phyloP scores from a whole-genome alignment of 2,113 vertebrate species.

The Campylomormyrus tamandua region DNA sequence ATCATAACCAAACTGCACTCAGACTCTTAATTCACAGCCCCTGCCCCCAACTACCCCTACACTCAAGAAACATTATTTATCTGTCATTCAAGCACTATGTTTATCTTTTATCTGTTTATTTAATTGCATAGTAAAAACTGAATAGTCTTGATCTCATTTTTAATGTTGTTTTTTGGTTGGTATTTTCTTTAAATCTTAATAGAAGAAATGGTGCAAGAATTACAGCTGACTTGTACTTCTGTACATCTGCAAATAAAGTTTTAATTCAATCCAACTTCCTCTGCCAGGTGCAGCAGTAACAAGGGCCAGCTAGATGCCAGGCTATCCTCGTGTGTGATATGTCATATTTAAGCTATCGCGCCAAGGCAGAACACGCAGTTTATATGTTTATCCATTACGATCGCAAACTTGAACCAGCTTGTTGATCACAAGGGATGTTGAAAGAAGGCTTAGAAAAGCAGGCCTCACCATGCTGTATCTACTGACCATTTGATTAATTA shows the following conservation, averaged over 20 bases:
- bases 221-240: neutral
- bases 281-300: neutral
- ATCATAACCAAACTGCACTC: neutral
- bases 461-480: neutral
- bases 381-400: neutral
- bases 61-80: neutral
- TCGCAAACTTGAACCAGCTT: neutral
- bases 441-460: neutral
- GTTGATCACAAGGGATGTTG: neutral
- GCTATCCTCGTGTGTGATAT: neutral
- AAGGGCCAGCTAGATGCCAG: neutral
- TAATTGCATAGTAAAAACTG: neutral
- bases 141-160: neutral
- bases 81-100: neutral
- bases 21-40: neutral
- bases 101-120: neutral
- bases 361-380: neutral
- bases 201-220: neutral
- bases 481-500: neutral
- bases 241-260: neutral
- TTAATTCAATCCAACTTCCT: neutral
- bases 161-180: neutral
- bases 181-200: neutral
- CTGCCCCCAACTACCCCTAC: neutral
- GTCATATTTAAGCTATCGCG: neutral